Evolutionary conservation across 1,140 invertebrate species (phyloP), one percentile per base, ranked within the genome.

Genomic region (Drosophila pectinifera): DNA sequence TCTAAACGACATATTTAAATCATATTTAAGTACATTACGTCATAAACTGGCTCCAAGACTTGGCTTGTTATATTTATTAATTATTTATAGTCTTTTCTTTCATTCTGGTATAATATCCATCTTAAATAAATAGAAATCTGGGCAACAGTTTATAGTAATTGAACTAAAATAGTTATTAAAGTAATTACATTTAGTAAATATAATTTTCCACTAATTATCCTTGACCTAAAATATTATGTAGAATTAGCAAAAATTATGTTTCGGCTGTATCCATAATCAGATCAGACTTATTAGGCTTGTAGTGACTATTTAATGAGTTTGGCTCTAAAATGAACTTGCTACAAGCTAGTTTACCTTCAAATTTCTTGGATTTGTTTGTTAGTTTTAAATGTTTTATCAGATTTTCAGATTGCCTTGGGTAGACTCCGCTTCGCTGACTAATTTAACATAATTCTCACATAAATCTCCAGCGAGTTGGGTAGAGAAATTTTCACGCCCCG

Each of bases 381-480:
- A 34, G 20, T 57, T 65, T 67, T 67, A 51, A 70, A 70, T 55
- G 70, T 39, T 57, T 49, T 67, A 75, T 67, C 61, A 65, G 72
- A 75, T 75, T 64, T 74, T 55, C 3, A 34, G n/a, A 31, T n/a
- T 28, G 34, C 43, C 34, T 34, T 31, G 22, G 34, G 24, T 18
- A 10, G 24, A 14, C 20, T 2, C 68, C 67, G 84, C 84, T 88
- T 83, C 80, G 84, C 53, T 89, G 74, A 68, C 68, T 63, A 89
- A 80, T 88, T 88, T 88, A 84, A 82, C 84, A 88, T 88, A 88
- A 84, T 88, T 88, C 84, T 89, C 84, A 88, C 84, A 88, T 88
- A 90, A 88, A 88, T 88, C 72, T 76, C 72, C 45, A 63, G 79
- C 83, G 75, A 79, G 58, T 79, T 77, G 83, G 79, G 76, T 88